Conservation (phyloP, 92 coral and sea anemone genomes). For the Pocillopora meandrina region DNA sequence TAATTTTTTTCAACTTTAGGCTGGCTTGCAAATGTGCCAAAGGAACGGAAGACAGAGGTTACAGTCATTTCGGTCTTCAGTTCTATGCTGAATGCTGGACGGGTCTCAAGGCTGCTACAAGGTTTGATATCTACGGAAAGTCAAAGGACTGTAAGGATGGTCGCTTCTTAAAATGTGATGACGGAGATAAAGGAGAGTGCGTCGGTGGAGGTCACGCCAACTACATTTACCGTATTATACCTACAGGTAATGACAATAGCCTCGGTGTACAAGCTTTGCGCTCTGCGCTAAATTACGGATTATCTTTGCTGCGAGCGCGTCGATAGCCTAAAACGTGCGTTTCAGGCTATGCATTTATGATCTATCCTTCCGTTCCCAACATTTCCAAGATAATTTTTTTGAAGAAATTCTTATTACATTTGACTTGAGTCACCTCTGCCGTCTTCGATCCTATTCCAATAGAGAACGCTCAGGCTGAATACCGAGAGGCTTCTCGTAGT, state of each 20-base stretch:
- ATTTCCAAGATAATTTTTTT: too few relatives aligned
- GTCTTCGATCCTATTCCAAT: too few relatives aligned
- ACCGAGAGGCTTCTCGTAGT: too few relatives aligned
- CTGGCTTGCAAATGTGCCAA: slow-evolving; percentile 69
- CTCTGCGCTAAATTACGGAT: too few relatives aligned
- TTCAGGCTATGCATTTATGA: too few relatives aligned
- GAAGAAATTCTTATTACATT: too few relatives aligned
- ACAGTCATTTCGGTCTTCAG: slow-evolving; percentile 62
- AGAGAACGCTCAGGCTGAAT: too few relatives aligned
- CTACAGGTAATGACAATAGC: background rate
- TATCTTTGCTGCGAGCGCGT: too few relatives aligned
- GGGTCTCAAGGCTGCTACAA: slow-evolving; percentile 41
- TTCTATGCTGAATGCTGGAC: slow-evolving; percentile 75
- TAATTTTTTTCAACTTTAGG: slow-evolving; percentile 1
- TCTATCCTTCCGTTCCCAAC: too few relatives aligned
- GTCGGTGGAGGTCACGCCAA: slow-evolving; percentile 50
- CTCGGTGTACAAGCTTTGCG: too few relatives aligned
- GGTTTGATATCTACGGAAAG: slow-evolving; percentile 51
- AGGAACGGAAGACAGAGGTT: slow-evolving; percentile 37
- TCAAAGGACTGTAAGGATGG: slow-evolving; percentile 29
- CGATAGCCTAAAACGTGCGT: too few relatives aligned
- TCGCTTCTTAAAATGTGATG: slow-evolving; percentile 18
- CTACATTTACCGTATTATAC: slow-evolving; percentile 45
- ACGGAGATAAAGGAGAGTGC: slow-evolving; percentile 43
- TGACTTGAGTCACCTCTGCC: too few relatives aligned